These are phyloP conservation scores for Phacellophora camtschatica DNA, from an alignment of 30 jellyfish, hydroid and myxozoan species.

Conservation along the genomic window DNA sequence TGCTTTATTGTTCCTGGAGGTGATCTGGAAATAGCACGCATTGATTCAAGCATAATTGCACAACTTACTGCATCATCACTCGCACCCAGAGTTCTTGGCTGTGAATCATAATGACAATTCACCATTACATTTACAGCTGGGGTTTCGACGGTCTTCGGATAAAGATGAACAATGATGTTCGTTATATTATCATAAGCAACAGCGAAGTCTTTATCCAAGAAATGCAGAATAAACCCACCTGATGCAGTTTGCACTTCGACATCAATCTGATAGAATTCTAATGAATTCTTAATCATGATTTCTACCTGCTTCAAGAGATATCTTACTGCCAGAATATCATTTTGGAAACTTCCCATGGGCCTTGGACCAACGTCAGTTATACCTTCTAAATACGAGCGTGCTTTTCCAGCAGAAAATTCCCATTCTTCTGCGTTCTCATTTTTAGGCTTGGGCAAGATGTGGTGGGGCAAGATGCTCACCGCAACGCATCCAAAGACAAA, in stretches of 20 bases:
- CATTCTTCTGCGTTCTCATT: conserved; percentile 20
- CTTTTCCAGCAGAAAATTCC: conserved; percentile 83
- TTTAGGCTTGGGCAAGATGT: conserved; percentile 71
- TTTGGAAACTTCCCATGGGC: conserved; percentile 81
- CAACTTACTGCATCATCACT: conserved; percentile 97
- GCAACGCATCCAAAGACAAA: conserved; percentile 17
- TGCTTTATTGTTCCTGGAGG: conserved; percentile 75
- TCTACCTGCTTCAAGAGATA: conserved; percentile 67
- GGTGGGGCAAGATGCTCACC: conserved; percentile 44
- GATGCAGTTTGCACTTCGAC: conserved; percentile 85
- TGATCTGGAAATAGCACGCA: conserved; percentile 77
- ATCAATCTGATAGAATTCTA: conserved; percentile 56
- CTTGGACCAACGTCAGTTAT: conserved; percentile 84
- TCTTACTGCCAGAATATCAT: conserved; percentile 81
- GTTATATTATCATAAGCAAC: conserved; percentile 84
- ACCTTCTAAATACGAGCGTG: conserved; percentile 72
- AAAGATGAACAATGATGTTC: conserved; percentile 77
- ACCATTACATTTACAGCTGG: conserved; percentile 41
- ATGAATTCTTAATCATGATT: conserved; percentile 53
- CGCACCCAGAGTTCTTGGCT: conserved; percentile 90
- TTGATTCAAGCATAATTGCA: conserved; percentile 90
- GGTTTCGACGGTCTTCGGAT: conserved; percentile 55
- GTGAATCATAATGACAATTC: conserved; percentile 93
- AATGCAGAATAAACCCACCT: conserved; percentile 68
- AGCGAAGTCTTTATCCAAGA: conserved; percentile 61